Conservation (phyloP, 2,888 invertebrate species). For the Pantelozetes paolii region DNA sequence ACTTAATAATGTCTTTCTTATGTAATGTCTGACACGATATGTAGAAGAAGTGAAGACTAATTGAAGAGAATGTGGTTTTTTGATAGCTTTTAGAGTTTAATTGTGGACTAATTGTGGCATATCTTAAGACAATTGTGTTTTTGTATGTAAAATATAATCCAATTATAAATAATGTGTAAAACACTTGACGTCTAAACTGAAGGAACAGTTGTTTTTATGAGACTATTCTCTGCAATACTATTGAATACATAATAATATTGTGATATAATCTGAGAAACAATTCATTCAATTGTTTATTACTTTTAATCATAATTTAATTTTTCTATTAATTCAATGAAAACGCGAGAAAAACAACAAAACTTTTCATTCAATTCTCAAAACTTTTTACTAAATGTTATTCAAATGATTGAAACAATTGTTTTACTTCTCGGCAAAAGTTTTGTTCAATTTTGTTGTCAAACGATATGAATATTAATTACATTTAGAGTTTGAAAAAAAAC, state of each 20-base stretch:
- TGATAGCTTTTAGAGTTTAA: not conserved
- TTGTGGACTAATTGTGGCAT: not conserved
- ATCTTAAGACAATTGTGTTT: not conserved
- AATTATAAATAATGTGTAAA: not conserved
- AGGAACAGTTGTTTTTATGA: not conserved
- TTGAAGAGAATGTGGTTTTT: no score
- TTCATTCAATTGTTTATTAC: not conserved
- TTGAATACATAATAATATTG: conserved; percentile 21
- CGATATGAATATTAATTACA: no score
- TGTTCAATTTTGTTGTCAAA: no score
- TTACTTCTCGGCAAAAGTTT: no score
- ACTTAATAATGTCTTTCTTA: not conserved
- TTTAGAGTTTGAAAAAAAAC: conserved; percentile 5
- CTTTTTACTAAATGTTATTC: no score
- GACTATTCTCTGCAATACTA: conserved; percentile 18
- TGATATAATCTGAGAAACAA: not conserved
- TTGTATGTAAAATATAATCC: not conserved
- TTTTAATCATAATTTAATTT: not conserved
- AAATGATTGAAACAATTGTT: no score
- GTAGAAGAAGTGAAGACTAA: no score
- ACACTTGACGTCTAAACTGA: not conserved
- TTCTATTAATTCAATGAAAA: not conserved
- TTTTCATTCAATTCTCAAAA: not conserved
- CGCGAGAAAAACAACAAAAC: not conserved
- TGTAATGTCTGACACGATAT: not conserved